Evolutionary conservation across 2,888 invertebrate species (phyloP).

Genomic region (Heliconius erato): DNA sequence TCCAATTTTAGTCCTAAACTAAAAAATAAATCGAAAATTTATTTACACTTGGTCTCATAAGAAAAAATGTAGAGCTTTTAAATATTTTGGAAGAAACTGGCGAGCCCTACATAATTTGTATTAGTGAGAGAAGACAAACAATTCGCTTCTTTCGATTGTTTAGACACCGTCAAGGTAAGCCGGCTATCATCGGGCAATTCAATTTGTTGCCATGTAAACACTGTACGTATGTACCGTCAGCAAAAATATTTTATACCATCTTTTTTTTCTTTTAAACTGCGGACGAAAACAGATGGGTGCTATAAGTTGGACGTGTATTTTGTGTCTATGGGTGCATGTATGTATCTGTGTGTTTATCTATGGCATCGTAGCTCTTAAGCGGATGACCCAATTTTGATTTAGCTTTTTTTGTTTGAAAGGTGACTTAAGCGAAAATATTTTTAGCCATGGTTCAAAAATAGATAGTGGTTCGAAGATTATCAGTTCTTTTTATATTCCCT

Average conservation of each 20-base stretch:
- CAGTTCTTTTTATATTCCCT: too few relatives aligned
- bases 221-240: neutral
- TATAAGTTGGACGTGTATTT: too few relatives aligned
- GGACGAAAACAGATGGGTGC: too few relatives aligned
- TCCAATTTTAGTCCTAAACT: neutral
- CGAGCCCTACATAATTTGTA: constrained; percentile 15
- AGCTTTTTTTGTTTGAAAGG: too few relatives aligned
- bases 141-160: constrained; percentile 11
- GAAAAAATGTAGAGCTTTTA: neutral
- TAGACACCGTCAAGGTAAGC: constrained; percentile 14
- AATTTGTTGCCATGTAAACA: constrained; percentile 32
- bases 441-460: too few relatives aligned
- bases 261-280: too few relatives aligned
- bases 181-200: constrained; percentile 26
- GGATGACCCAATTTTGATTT: too few relatives aligned
- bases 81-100: neutral
- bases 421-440: too few relatives aligned
- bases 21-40: neutral
- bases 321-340: too few relatives aligned
- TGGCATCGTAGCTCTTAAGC: too few relatives aligned
- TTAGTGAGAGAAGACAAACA: constrained; percentile 12
- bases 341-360: too few relatives aligned
- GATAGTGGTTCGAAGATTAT: too few relatives aligned
- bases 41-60: neutral
- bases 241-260: neutral